Evolutionary conservation across 2,113 vertebrate species (phyloP).

Genomic region (Lathamus discolor): DNA sequence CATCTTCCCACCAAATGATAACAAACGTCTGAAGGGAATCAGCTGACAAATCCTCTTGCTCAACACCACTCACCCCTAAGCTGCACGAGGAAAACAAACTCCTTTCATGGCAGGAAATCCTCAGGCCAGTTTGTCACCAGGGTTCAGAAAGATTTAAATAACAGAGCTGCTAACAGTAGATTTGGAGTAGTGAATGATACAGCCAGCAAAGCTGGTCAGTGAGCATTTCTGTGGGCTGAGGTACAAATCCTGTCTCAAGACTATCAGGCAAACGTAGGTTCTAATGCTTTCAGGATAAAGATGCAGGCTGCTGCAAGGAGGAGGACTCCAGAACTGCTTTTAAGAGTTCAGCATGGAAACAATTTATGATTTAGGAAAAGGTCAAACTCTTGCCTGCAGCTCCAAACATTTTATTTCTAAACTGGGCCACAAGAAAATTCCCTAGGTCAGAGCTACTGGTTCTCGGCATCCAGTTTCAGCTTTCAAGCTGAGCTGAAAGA

Average conservation of each 20-base stretch:
- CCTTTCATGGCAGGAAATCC: conserved; percentile 58
- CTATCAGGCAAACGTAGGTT: rapidly evolving
- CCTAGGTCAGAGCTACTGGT: background rate
- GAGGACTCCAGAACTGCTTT: background rate
- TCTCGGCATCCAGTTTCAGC: background rate
- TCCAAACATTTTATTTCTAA: conserved; percentile 11
- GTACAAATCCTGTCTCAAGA: background rate
- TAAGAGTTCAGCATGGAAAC: background rate
- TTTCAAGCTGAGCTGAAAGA: background rate
- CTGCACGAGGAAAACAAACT: conserved; percentile 31
- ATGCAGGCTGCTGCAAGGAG: background rate
- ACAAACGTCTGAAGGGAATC: conserved; percentile 31
- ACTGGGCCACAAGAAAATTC: background rate
- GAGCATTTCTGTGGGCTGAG: background rate
- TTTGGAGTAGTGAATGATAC: background rate
- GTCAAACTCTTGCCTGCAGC: background rate
- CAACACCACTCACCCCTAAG: background rate
- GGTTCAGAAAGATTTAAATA: background rate
- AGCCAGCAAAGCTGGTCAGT: background rate
- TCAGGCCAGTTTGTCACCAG: conserved; percentile 41
- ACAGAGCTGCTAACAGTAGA: background rate
- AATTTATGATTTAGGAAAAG: background rate
- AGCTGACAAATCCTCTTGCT: conserved; percentile 55
- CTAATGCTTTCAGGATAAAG: background rate
- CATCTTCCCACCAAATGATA: conserved; percentile 48